These are phyloP conservation scores for Zosterops hypoxanthus DNA, from an alignment of 2,113 vertebrate genomes.

Conservation along the genomic window DNA sequence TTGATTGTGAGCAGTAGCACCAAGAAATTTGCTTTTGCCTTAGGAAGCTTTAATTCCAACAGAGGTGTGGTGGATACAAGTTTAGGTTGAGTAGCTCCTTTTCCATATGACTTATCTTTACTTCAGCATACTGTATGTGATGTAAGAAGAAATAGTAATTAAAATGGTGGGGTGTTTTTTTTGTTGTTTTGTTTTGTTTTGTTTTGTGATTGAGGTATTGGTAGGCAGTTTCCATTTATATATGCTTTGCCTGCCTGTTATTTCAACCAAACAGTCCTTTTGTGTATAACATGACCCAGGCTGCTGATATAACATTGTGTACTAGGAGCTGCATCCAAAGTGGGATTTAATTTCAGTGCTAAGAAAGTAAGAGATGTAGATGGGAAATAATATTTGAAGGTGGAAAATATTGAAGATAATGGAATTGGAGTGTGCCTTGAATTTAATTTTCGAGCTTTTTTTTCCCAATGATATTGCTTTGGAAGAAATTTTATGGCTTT, in stretches of 20 bases:
- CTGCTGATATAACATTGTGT: neutral
- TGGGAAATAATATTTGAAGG: neutral
- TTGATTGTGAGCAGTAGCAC: neutral
- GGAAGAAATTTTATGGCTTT: neutral
- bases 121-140: neutral
- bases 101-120: neutral
- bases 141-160: neutral
- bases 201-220: neutral
- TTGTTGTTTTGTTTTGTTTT: too few species aligned
- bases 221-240: neutral
- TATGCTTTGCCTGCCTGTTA: neutral
- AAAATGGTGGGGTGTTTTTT: neutral
- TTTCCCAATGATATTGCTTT: neutral
- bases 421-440: neutral
- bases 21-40: neutral
- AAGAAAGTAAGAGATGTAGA: neutral
- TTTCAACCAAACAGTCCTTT: neutral
- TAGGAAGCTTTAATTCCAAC: neutral
- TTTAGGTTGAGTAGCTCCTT: neutral
- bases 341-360: neutral
- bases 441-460: neutral
- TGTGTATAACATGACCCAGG: neutral
- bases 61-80: fast-evolving
- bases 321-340: neutral
- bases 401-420: neutral